Percentiles rank a stretch among this genome's conserved stretches.
phyloP scores from a whole-genome alignment of 2,113 vertebrate species.

The Mobula hypostoma region DNA sequence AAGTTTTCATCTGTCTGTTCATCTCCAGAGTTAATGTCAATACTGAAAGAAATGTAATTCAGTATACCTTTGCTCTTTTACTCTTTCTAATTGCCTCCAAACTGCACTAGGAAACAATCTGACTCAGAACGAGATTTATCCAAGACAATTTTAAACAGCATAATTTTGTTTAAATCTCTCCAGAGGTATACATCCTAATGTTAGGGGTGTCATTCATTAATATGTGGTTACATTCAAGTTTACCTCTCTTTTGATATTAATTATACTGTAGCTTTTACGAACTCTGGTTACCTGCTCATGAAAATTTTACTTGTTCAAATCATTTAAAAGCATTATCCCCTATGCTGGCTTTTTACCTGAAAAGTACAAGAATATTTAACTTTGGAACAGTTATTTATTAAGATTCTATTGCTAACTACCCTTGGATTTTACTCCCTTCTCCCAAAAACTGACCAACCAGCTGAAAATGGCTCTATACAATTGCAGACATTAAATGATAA shows the following conservation, averaged over 20 bases:
- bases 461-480: background rate
- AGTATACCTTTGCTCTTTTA: background rate
- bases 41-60: background rate
- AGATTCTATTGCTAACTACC: background rate
- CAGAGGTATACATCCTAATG: background rate
- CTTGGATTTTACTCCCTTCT: background rate
- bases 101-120: background rate
- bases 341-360: background rate
- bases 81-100: background rate
- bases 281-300: background rate
- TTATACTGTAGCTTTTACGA: background rate
- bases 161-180: background rate
- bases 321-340: background rate
- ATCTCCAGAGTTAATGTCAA: conserved; percentile 49
- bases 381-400: background rate
- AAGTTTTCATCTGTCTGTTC: conserved; percentile 94
- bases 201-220: background rate
- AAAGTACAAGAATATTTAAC: background rate
- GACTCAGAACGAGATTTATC: background rate
- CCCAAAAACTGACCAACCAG: no score
- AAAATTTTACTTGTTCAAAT: background rate
- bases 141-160: background rate
- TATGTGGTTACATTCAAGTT: background rate
- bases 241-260: background rate
- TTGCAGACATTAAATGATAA: background rate